A percentile compares a stretch with the other conserved stretches of the same genome.
phyloP scores from a whole-genome alignment of 2,113 vertebrate species.

The Paedocypris sp. region DNA sequence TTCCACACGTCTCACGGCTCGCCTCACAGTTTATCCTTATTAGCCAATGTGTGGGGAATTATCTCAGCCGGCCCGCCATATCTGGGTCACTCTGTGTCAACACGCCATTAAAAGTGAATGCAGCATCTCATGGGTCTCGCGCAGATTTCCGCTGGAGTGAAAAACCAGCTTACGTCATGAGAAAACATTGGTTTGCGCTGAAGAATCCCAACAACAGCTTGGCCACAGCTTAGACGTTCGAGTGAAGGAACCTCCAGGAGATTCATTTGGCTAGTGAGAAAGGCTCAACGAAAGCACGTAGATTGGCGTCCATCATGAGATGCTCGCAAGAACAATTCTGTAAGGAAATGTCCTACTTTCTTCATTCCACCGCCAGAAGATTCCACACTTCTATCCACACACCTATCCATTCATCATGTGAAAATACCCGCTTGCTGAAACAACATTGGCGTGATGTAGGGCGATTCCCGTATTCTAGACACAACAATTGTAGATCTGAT shows the following conservation, averaged over 20 bases:
- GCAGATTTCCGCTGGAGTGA: constrained; percentile 24
- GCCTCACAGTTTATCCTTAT: constrained; percentile 50
- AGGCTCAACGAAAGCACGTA: background rate
- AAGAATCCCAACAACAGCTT: constrained; percentile 27
- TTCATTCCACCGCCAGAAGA: constrained; percentile 5
- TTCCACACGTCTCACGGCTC: constrained; percentile 40
- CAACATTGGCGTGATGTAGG: background rate
- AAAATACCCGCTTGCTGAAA: background rate
- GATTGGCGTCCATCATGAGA: constrained; percentile 10
- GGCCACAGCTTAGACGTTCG: constrained; percentile 22
- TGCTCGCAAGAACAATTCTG: background rate
- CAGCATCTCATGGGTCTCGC: constrained; percentile 14
- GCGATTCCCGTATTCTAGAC: background rate
- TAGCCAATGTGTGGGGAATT: constrained; percentile 43
- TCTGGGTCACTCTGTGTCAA: constrained; percentile 38
- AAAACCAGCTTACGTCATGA: constrained; percentile 34
- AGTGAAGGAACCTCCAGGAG: background rate
- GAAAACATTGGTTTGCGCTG: constrained; percentile 34
- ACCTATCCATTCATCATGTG: constrained; percentile 4
- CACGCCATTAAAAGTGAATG: constrained; percentile 20
- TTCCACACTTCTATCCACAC: constrained; percentile 2
- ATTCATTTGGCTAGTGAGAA: background rate
- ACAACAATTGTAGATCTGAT: background rate
- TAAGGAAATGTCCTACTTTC: constrained; percentile 9
- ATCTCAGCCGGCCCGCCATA: constrained; percentile 36